Conservation (phyloP, 2,797 vertebrate species). For the Tenualosa ilisha region DNA sequence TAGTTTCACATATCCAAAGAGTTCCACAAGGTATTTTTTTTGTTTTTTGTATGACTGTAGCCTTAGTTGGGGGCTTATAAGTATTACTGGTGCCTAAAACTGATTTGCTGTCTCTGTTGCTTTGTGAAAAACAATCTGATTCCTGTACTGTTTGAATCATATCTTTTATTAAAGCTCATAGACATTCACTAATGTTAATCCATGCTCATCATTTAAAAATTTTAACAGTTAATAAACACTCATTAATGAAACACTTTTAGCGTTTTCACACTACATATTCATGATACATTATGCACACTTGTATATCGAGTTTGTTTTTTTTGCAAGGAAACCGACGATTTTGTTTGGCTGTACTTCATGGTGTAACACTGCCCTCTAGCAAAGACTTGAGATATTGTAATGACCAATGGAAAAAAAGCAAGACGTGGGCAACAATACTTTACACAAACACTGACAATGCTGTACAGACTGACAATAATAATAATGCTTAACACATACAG, state of each 20-base stretch:
- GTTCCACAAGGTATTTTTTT: neutral
- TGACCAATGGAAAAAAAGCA: too few relatives aligned
- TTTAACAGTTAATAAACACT: too few relatives aligned
- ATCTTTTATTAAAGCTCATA: slow-evolving; percentile 39
- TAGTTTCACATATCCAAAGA: neutral
- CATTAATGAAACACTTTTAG: too few relatives aligned
- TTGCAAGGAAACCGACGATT: too few relatives aligned
- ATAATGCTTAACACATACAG: too few relatives aligned
- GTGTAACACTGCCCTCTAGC: neutral
- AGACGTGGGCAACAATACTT: too few relatives aligned
- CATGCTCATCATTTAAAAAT: too few relatives aligned
- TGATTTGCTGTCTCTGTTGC: neutral
- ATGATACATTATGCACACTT: too few relatives aligned
- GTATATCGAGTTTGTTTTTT: too few relatives aligned
- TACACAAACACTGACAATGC: too few relatives aligned
- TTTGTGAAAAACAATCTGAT: slow-evolving; percentile 18
- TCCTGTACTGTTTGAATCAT: neutral
- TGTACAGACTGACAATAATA: too few relatives aligned
- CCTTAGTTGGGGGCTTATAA: neutral
- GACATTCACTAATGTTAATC: neutral
- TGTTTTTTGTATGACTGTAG: neutral
- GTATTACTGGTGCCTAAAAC: neutral
- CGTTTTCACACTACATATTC: too few relatives aligned
- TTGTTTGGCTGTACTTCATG: neutral
- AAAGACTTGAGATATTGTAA: neutral